Base-by-base conservation (phyloP, 2,113 vertebrate species). In the Cynocephalus volans region DNA sequence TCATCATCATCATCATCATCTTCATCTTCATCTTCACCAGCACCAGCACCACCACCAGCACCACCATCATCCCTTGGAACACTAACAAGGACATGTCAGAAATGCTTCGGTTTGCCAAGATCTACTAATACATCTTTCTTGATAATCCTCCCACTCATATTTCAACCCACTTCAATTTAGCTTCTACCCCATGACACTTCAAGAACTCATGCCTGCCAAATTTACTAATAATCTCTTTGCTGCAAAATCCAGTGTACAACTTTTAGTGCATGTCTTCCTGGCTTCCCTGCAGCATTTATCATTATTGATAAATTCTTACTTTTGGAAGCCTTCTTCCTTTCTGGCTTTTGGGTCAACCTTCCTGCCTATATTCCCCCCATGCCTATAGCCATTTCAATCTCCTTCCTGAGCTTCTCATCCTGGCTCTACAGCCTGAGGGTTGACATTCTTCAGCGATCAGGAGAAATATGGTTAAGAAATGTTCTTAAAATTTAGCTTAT, bases 391-490 rank as follows among this genome's bases (percentile, higher is more conserved):
- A 79, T 58, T 75, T 56, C 18, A 48, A 26, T 41, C 31, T 73
- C 4, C 58, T 62, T 64, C 36, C 33, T 26, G 4, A 72, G 11
- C 19, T 73, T 64, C 50, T 76, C 56, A 70, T 14, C 7, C 65
- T 81, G 72, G 52, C 12, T 3, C 23, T 10, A 72, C 41, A 95
- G 9, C 0, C 1, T n/a, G 14, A 64, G 52, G 23, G 6, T 12
- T 87, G 52, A 80, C 85, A 81, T 87, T 76, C 50, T 75, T 23
- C 18, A 60, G 18, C 36, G 21, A 36, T 41, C 45, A 67, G 54
- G 41, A 88, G 28, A 95, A 62, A 58, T 62, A 86, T 33, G 50
- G 92, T 70, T 89, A 9, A 88, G n/a, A 95, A 79, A 12, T 80
- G 23, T 26, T 79, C 73, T 82, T 88, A 81, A 79, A 80, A 85